Percentiles rank a stretch among this genome's conserved stretches.
Conservation (phyloP, 2,888 invertebrate species). For the Meiosimyza decipiens region DNA sequence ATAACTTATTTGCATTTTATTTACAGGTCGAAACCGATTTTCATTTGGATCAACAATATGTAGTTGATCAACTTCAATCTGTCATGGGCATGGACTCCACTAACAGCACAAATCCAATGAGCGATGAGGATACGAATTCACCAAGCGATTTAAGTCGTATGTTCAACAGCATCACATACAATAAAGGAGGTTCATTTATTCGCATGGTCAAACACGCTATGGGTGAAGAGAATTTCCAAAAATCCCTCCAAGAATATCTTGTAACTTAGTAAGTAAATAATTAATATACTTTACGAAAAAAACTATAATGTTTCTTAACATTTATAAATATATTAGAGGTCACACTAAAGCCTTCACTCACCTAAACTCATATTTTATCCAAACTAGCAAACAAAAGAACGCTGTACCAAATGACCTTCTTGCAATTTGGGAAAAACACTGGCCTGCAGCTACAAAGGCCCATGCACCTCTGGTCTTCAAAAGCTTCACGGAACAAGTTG, state of each 20-base stretch:
- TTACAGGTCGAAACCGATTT: conserved; percentile 72
- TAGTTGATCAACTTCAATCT: conserved; percentile 75
- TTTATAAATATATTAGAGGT: background rate
- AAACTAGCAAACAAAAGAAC: conserved; percentile 52
- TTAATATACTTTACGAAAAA: background rate
- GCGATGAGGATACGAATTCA: conserved; percentile 69
- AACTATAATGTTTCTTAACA: too few relatives aligned
- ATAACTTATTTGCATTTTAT: too few relatives aligned
- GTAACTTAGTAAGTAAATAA: conserved; percentile 51
- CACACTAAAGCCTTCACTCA: too few relatives aligned
- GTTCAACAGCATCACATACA: conserved; percentile 77
- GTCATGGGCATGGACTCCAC: conserved; percentile 73
- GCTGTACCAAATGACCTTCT: conserved; percentile 70
- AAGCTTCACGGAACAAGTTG: conserved; percentile 75
- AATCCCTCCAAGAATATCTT: conserved; percentile 71
- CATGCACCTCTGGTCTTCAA: conserved; percentile 59
- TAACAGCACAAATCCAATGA: conserved; percentile 71
- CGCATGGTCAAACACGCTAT: conserved; percentile 77
- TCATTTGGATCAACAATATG: conserved; percentile 77
- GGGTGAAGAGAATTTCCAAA: conserved; percentile 69
- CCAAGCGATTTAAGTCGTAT: conserved; percentile 71
- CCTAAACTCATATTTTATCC: background rate
- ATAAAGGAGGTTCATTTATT: conserved; percentile 75
- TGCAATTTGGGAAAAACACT: conserved; percentile 63
- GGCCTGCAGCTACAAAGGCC: conserved; percentile 53